Percentiles rank a stretch among this genome's conserved stretches.
These are phyloP conservation scores for Oegoconia quadripuncta DNA, from an alignment of 2,888 invertebrate species.

Conservation along the genomic window DNA sequence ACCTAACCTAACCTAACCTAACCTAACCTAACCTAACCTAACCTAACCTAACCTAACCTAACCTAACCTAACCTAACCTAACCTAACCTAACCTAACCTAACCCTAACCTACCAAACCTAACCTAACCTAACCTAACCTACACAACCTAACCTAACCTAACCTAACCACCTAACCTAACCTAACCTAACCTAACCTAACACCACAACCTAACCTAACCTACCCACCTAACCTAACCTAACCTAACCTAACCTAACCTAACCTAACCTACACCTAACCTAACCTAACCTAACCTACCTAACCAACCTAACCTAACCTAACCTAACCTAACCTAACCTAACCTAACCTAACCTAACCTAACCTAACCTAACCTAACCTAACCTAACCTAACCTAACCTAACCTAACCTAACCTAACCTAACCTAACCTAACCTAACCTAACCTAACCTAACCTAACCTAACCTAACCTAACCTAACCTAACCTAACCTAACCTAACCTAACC, in stretches of 20 bases:
- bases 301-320: slow-evolving; percentile 21
- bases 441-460: slow-evolving; percentile 20
- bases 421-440: slow-evolving; percentile 18
- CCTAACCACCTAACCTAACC: slow-evolving; percentile 10
- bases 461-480: slow-evolving; percentile 17
- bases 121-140: slow-evolving; percentile 15
- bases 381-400: slow-evolving; percentile 15
- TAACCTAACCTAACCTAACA: slow-evolving; percentile 8
- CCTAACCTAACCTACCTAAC: slow-evolving; percentile 18
- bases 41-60: slow-evolving; percentile 10
- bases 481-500: slow-evolving; percentile 18
- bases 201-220: slow-evolving; percentile 10
- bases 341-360: slow-evolving; percentile 21
- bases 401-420: slow-evolving; percentile 15
- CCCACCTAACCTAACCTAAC: slow-evolving; percentile 8
- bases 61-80: slow-evolving; percentile 18
- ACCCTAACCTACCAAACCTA: slow-evolving; percentile 11
- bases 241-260: slow-evolving; percentile 8
- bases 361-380: slow-evolving; percentile 19
- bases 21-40: slow-evolving; percentile 22
- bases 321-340: slow-evolving; percentile 26
- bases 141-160: slow-evolving; percentile 16
- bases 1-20: slow-evolving; percentile 20
- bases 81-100: slow-evolving; percentile 17
- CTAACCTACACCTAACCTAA: slow-evolving; percentile 19